Base-by-base conservation (phyloP, 2,888 invertebrate species). In the Cremastobaeus sp. region DNA sequence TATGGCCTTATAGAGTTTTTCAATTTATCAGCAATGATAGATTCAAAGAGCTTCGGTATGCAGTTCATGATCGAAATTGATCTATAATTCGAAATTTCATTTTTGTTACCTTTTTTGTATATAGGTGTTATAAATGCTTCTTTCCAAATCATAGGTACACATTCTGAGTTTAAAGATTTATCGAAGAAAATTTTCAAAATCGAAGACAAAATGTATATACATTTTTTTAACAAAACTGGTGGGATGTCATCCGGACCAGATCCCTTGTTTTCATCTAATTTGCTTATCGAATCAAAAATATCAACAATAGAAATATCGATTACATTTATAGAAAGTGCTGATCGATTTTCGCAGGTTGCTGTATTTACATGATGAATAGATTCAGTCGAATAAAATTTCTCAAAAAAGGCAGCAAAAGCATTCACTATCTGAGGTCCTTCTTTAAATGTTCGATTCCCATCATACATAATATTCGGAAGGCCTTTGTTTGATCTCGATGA, bases 141-240 rank as follows among this genome's bases (percentile, higher is more conserved):
- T 25, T 62, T 62, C 62, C 62, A 62, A 18, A 12, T 3, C 8
- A n/a, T 25, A 9, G 62, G 50, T 17, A 50, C 17, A 25, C 50
- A 48, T 6, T 39, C 35, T 9, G 20, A n/a, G n/a, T n/a, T 1
- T 4, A 55, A 25, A 3, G 55, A 39, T 30, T 39, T 17, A 15
- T 41, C 28, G 32, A 55, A 55, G 12, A 55, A 9, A 4, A 30
- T 30, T 25, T 21, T 2, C 5, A 54, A 17, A 12, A 43, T 43
- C 2, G 12, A 9, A 25, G 43, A 43, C 3, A 43, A 8, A 1
- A 43, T 43, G 14, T 1, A 43, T 5, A 12, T 43, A n/a, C 47
- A 47, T 11, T 30, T 47, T 8, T n/a, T 17, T 5, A 47, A 6
- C 1, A 47, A 2, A 14, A 47, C 15, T 1, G 47, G 14, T 15